Percentiles rank a stretch among this genome's conserved stretches.
Evolutionary conservation across 2,797 vertebrate genomes (phyloP).

Genomic region (Anniella stebbinsi): DNA sequence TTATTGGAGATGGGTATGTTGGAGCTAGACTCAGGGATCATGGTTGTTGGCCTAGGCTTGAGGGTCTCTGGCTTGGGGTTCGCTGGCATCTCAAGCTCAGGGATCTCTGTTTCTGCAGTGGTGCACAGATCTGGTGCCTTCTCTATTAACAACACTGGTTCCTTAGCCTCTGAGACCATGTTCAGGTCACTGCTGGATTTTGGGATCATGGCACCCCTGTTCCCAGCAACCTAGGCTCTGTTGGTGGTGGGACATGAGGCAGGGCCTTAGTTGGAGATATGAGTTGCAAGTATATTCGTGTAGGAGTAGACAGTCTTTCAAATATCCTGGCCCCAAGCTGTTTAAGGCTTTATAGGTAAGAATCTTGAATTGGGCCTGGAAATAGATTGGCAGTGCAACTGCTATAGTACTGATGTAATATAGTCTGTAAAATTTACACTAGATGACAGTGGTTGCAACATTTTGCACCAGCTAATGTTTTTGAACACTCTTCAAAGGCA

Average conservation of each 20-base stretch:
- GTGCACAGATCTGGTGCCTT: too few species aligned
- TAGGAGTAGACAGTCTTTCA: neutral
- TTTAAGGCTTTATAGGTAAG: neutral
- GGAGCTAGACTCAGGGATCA: too few species aligned
- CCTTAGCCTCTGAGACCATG: too few species aligned
- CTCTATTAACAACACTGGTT: too few species aligned
- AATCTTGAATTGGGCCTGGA: neutral
- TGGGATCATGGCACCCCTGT: too few species aligned
- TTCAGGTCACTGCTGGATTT: too few species aligned
- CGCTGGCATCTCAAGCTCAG: too few species aligned
- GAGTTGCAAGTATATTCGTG: neutral
- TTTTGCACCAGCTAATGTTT: too few species aligned
- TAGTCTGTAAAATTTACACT: neutral
- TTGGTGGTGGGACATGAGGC: neutral
- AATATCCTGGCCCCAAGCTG: neutral
- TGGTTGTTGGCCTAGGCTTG: too few species aligned
- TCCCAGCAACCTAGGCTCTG: neutral
- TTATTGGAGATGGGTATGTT: too few species aligned
- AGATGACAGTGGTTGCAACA: neutral
- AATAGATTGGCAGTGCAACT: neutral
- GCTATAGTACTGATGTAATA: neutral
- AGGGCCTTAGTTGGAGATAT: neutral
- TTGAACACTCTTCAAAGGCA: neutral
- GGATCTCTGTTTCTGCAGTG: too few species aligned
- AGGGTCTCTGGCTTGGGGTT: too few species aligned